Percentiles rank a stretch among this genome's conserved stretches.
Evolutionary conservation across 2,113 vertebrate species (phyloP).

Genomic region (Copsychus sechellarum): DNA sequence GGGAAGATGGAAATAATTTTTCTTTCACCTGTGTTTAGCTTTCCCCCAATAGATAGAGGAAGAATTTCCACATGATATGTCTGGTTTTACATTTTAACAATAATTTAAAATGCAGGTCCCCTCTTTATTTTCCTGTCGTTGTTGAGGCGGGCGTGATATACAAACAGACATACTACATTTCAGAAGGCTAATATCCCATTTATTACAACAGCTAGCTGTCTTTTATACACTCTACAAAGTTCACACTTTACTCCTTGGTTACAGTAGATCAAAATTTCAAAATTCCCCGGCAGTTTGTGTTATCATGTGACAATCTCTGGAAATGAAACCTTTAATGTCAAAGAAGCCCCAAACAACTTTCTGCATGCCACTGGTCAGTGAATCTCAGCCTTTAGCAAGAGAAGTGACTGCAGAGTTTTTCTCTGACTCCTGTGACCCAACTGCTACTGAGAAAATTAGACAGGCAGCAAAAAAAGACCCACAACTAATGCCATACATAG

Average conservation of each 20-base stretch:
- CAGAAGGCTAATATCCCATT: no score
- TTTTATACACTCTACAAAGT: no score
- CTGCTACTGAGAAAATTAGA: background rate
- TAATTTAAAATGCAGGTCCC: background rate
- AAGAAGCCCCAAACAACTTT: background rate
- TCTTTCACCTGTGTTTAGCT: background rate
- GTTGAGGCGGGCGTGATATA: no score
- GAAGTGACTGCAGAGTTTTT: background rate
- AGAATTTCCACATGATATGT: background rate
- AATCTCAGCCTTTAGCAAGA: background rate
- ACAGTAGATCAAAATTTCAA: no score
- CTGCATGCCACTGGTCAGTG: background rate
- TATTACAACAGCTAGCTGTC: no score
- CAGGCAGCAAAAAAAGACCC: background rate
- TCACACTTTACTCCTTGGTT: no score
- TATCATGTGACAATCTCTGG: background rate
- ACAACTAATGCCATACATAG: background rate
- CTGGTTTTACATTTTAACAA: background rate
- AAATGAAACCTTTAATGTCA: background rate
- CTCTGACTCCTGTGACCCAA: background rate
- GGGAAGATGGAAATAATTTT: background rate
- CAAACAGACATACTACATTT: no score
- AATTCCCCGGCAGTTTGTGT: background rate
- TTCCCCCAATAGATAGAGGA: background rate
- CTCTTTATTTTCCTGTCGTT: background rate